Evolutionary conservation across 2,888 invertebrate genomes (phyloP).

Genomic region (Philaethria dido): DNA sequence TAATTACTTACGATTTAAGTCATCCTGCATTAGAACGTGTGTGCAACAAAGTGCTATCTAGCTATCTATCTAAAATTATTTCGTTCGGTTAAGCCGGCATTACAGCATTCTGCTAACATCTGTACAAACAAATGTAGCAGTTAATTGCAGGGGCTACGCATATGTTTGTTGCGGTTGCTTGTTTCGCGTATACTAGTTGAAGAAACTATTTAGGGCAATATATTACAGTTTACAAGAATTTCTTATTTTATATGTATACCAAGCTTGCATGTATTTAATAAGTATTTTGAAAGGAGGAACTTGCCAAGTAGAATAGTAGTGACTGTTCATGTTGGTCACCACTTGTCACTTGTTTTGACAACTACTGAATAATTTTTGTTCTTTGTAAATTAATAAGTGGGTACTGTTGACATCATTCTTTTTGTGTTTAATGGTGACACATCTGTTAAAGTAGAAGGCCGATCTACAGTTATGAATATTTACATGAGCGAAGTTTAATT

Average conservation of each 20-base stretch:
- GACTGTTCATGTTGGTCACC: no score
- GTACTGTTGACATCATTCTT: no score
- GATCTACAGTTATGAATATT: no score
- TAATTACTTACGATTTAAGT: not conserved
- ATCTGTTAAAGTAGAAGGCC: no score
- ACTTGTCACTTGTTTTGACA: no score
- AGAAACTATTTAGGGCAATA: slow-evolving; percentile 17
- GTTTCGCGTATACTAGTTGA: not conserved
- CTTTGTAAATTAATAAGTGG: no score
- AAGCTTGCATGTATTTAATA: not conserved
- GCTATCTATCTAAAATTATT: slow-evolving; percentile 9
- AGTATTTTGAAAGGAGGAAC: not conserved
- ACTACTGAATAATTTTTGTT: no score
- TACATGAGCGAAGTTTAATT: no score
- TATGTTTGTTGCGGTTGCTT: slow-evolving; percentile 11
- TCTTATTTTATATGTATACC: not conserved
- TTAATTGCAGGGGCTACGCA: slow-evolving; percentile 14
- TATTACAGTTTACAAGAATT: slow-evolving; percentile 10
- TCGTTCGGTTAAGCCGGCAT: not conserved
- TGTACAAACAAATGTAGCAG: slow-evolving; percentile 12
- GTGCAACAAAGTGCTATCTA: slow-evolving; percentile 4
- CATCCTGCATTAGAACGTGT: not conserved
- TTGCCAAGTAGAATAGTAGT: not conserved
- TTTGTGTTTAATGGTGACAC: no score
- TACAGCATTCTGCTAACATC: not conserved